Conservation (phyloP, 1,140 invertebrate genomes). For the Bombus impatiens region DNA sequence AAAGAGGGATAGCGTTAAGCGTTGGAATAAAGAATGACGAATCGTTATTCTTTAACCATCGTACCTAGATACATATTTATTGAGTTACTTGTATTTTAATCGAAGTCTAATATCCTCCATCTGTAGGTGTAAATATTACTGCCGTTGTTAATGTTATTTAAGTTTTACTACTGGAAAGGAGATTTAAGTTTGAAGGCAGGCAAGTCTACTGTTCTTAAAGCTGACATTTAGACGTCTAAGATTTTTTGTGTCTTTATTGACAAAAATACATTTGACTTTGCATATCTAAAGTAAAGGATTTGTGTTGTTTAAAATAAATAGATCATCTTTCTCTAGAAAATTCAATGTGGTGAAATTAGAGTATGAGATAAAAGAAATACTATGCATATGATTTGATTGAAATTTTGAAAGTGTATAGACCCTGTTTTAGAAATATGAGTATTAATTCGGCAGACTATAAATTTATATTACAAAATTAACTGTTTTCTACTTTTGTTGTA, state of each 20-base stretch:
- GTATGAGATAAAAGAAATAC: too few relatives aligned
- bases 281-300: not conserved
- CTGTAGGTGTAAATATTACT: constrained; percentile 4
- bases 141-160: constrained; percentile 2
- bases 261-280: not conserved
- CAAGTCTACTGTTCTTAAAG: not conserved
- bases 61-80: not conserved
- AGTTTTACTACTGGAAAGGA: not conserved
- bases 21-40: not conserved
- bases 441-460: not conserved
- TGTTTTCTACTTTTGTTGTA: too few relatives aligned
- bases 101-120: not conserved
- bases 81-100: not conserved
- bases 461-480: not conserved
- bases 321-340: not conserved
- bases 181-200: not conserved
- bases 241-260: not conserved
- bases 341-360: not conserved
- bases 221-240: not conserved
- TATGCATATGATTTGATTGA: too few relatives aligned
- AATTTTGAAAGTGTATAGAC: not conserved
- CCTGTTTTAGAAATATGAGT: not conserved
- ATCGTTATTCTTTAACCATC: not conserved
- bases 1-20: constrained; percentile 6
- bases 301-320: not conserved